phyloP scores from a whole-genome alignment of 2,888 invertebrate genomes.

The Acanthosepion lycidas region DNA sequence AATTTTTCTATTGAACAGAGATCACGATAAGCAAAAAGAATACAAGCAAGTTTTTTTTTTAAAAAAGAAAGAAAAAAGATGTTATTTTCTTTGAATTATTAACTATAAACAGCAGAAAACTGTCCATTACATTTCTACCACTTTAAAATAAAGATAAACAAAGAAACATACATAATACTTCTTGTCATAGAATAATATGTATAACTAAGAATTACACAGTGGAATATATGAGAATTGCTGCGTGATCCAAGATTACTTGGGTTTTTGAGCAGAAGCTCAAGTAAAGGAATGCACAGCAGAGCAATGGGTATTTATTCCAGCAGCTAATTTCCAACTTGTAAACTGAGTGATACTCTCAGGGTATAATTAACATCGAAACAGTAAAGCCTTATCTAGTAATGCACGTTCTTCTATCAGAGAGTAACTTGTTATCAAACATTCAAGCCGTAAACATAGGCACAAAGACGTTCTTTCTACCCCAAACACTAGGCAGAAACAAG shows the following conservation, averaged over 20 bases:
- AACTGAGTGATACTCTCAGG: not conserved
- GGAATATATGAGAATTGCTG: not conserved
- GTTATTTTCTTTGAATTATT: no score
- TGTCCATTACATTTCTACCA: no score
- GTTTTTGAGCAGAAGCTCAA: not conserved
- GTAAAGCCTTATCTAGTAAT: not conserved
- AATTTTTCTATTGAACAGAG: no score
- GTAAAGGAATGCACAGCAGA: not conserved
- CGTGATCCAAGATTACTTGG: not conserved
- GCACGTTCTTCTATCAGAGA: not conserved
- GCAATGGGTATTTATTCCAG: not conserved
- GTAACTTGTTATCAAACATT: not conserved
- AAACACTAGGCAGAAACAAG: not conserved
- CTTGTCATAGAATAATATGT: not conserved
- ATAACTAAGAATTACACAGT: not conserved
- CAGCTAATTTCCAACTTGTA: not conserved
- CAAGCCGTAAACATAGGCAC: not conserved
- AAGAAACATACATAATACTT: not conserved
- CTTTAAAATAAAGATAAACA: not conserved
- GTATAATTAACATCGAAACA: constrained; percentile 17
- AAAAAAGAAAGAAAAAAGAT: no score
- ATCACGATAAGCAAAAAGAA: no score
- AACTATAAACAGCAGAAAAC: no score
- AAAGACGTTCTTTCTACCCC: not conserved
- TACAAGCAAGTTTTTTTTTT: no score